Conservation (phyloP, 2,797 vertebrate genomes). For the Sebastes aleutianus region DNA sequence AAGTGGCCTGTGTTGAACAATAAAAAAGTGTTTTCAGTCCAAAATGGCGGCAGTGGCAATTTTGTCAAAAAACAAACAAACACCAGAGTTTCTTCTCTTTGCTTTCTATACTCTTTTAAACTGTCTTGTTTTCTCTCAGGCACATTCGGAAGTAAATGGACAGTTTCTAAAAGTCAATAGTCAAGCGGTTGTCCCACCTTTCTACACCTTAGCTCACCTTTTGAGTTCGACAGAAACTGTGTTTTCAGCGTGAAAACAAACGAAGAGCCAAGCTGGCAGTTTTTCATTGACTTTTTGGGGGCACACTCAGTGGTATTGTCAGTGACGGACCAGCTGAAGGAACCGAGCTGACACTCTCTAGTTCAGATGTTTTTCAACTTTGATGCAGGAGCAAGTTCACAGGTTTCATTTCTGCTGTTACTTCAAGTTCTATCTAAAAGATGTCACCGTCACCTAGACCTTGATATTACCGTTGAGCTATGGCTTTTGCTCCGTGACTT, state of each 20-base stretch:
- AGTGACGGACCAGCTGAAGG: not conserved
- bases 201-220: not conserved
- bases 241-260: not conserved
- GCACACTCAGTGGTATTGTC: not conserved
- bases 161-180: not conserved
- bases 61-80: no score
- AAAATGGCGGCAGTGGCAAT: no score
- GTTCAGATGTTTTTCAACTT: not conserved
- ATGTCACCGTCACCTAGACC: not conserved
- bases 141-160: not conserved
- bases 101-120: no score
- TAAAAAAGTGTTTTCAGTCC: no score
- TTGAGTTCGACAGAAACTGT: not conserved
- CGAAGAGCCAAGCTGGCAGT: not conserved
- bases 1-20: no score
- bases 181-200: not conserved
- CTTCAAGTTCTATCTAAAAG: not conserved
- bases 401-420: slow-evolving; percentile 12
- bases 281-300: slow-evolving; percentile 9
- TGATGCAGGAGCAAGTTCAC: not conserved
- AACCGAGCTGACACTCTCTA: slow-evolving; percentile 4
- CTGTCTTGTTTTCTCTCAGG: not conserved
- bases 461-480: not conserved
- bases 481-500: not conserved
- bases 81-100: no score